These are phyloP conservation scores for Alosa sapidissima DNA, from an alignment of 2,797 vertebrate genomes.

Conservation along the genomic window DNA sequence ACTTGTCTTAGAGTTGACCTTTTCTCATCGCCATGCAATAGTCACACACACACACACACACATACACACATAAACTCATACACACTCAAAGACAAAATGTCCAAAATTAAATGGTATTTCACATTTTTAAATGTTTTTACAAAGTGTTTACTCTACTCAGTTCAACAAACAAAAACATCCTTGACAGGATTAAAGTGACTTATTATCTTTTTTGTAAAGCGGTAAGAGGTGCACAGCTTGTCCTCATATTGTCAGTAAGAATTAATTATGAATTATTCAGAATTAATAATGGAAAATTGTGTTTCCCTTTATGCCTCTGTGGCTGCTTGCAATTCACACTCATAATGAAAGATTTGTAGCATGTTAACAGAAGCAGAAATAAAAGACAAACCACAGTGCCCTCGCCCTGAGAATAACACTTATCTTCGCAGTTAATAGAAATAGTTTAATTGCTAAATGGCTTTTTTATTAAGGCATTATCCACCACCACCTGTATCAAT, in stretches of 20 bases:
- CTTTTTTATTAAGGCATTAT: not conserved
- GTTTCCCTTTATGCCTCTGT: not conserved
- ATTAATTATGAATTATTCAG: not conserved
- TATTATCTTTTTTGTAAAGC: not conserved
- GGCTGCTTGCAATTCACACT: not conserved
- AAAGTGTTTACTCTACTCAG: not conserved
- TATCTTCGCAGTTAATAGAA: not conserved
- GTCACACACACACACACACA: too few species aligned
- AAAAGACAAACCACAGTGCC: not conserved
- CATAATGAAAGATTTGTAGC: not conserved
- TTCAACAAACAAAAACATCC: not conserved
- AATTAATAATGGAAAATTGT: not conserved
- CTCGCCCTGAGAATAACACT: not conserved
- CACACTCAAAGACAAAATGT: not conserved
- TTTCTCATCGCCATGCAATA: not conserved
- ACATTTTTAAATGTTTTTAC: not conserved
- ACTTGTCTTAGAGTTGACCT: not conserved
- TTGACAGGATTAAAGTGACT: not conserved
- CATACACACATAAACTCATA: too few species aligned
- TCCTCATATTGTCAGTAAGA: not conserved
- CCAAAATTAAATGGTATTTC: not conserved
- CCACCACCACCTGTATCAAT: not conserved
- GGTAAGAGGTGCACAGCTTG: not conserved
- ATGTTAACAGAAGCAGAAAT: not conserved
- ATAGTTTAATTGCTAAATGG: not conserved